Evolutionary conservation across 1,140 invertebrate species (phyloP).

Genomic region (Drosophila persimilis): DNA sequence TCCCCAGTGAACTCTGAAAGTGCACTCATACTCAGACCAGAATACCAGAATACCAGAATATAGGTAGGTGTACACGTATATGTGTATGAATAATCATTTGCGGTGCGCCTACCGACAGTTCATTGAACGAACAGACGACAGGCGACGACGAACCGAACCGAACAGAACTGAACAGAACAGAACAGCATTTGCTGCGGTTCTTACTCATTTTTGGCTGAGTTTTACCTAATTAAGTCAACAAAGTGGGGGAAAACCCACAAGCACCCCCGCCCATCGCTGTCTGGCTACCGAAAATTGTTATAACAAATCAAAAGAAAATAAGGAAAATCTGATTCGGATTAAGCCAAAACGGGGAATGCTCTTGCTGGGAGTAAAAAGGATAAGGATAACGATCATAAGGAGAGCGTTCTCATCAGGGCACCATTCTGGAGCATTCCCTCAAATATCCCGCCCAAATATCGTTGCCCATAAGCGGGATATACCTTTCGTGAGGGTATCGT

Average conservation of each 20-base stretch:
- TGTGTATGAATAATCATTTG: conserved; percentile 29
- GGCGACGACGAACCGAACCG: neutral
- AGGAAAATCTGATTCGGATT: neutral
- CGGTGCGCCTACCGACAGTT: conserved; percentile 46
- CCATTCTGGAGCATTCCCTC: no score
- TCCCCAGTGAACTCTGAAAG: conserved; percentile 23
- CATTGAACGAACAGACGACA: conserved; percentile 50
- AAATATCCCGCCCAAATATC: no score
- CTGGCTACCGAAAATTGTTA: neutral
- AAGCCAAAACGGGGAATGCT: neutral
- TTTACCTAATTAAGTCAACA: conserved; percentile 73
- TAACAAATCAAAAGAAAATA: neutral
- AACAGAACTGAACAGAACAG: no score
- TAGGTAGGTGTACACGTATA: conserved; percentile 7
- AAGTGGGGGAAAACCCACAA: conserved; percentile 55
- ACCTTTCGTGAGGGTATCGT: neutral
- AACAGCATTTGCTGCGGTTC: conserved; percentile 37
- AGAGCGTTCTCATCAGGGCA: no score
- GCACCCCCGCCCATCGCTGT: neutral
- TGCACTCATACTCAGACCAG: no score
- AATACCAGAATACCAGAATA: no score
- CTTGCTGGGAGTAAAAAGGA: neutral
- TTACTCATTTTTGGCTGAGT: conserved; percentile 64
- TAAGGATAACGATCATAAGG: neutral
- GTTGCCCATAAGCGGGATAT: no score